phyloP scores from a whole-genome alignment of 1,140 invertebrate species.

The Palaemon carinicauda region DNA sequence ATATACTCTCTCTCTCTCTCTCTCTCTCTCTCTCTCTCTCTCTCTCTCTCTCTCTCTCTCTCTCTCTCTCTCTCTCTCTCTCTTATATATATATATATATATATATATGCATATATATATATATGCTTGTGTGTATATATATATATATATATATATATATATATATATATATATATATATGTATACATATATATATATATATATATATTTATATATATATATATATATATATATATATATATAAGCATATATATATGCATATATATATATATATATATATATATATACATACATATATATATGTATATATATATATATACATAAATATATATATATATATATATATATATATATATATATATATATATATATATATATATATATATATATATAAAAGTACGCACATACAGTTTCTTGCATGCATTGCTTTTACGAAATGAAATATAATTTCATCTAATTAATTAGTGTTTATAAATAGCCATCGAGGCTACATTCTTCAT shows the following conservation, averaged over 20 bases:
- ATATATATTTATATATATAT: constrained; percentile 10
- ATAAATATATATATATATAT: neutral
- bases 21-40: neutral
- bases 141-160: too few relatives aligned
- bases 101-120: too few relatives aligned
- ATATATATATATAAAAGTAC: neutral
- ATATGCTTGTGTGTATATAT: too few relatives aligned
- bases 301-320: neutral
- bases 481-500: too few relatives aligned
- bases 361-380: neutral
- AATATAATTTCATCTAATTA: too few relatives aligned
- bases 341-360: neutral
- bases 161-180: neutral
- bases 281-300: neutral
- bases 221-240: neutral
- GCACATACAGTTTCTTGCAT: too few relatives aligned
- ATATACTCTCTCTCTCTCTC: neutral
- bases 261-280: neutral
- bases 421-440: too few relatives aligned
- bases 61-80: neutral
- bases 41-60: neutral
- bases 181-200: constrained; percentile 13
- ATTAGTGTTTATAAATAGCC: too few relatives aligned
- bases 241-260: neutral
- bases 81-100: neutral